phyloP scores from a whole-genome alignment of 1,140 invertebrate genomes.

The Leptonema lineaticorne region DNA sequence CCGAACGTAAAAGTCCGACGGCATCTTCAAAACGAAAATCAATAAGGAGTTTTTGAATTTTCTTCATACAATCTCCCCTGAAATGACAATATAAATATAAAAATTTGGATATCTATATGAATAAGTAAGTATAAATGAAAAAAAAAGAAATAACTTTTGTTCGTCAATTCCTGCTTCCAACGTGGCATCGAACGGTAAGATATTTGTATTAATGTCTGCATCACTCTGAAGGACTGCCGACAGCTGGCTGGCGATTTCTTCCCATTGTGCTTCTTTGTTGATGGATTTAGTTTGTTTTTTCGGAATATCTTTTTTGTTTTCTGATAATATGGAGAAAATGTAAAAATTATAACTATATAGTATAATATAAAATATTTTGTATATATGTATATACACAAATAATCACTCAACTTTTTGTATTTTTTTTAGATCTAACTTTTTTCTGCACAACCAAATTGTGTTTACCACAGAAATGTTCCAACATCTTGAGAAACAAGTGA shows the following conservation, averaged over 20 bases:
- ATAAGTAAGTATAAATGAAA: constrained; percentile 13
- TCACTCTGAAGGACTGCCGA: constrained; percentile 67
- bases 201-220: constrained; percentile 59
- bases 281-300: constrained; percentile 36
- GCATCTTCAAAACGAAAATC: constrained; percentile 71
- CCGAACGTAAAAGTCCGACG: constrained; percentile 77
- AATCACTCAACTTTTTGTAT: constrained; percentile 49
- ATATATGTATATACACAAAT: neutral
- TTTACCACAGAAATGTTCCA: constrained; percentile 77
- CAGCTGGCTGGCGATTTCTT: constrained; percentile 67
- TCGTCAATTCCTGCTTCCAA: constrained; percentile 81
- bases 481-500: constrained; percentile 90
- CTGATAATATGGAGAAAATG: constrained; percentile 18
- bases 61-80: constrained; percentile 83
- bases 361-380: neutral
- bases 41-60: constrained; percentile 76
- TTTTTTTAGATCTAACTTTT: constrained; percentile 57
- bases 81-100: constrained; percentile 35
- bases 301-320: constrained; percentile 43
- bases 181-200: constrained; percentile 84
- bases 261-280: constrained; percentile 60
- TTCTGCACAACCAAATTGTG: constrained; percentile 76
- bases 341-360: neutral
- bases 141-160: constrained; percentile 70
- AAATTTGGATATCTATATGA: constrained; percentile 22